Evolutionary conservation across 2,888 invertebrate genomes (phyloP), one percentile per base, ranked within the genome.

Genomic region (Cyrtodaria siliqua): DNA sequence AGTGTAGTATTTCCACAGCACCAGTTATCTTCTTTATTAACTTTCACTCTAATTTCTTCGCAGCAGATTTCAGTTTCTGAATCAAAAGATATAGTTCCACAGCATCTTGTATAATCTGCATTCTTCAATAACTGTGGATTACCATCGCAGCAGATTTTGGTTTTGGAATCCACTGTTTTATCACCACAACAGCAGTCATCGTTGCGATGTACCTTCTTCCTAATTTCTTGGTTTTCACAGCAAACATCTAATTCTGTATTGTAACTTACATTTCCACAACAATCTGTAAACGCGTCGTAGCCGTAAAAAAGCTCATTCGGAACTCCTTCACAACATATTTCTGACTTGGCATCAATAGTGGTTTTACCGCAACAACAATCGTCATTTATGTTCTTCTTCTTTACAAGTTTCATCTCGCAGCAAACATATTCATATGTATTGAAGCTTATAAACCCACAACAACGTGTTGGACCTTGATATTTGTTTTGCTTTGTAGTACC

Each of bases 181-280:
- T 72, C 64, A 1, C 78, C 78, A 38, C 78, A 78, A 49, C 78
- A 78, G 23, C 78, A 63, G 29, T 78, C 72, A 42, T 78, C 78
- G 16, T 50, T 56, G 20, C 64, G 49, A 6, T 52, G n/a, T 53
- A 47, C 72, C 49, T 77, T 77, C 2, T 53, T 49, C 53, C 77
- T 67, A 12, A 72, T 53, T 47, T 60, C 57, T 38, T 70, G 27
- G 38, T 66, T 75, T 24, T 63, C 68, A 59, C 82, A 82, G 59
- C 82, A 82, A 20, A 82, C 42, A 24, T 68, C 52, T 24, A 38
- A 44, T 42, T 27, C 33, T 12, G 60, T 50, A 12, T 72, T 56
- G 38, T 69, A 72, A 33, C 72, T 73, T 23, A 53, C 42, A n/a
- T 69, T 69, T 14, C 72, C 72, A 50, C 78, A 78, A 49, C 78